phyloP scores from a whole-genome alignment of 2,888 invertebrate genomes.

The Acheta domesticus region DNA sequence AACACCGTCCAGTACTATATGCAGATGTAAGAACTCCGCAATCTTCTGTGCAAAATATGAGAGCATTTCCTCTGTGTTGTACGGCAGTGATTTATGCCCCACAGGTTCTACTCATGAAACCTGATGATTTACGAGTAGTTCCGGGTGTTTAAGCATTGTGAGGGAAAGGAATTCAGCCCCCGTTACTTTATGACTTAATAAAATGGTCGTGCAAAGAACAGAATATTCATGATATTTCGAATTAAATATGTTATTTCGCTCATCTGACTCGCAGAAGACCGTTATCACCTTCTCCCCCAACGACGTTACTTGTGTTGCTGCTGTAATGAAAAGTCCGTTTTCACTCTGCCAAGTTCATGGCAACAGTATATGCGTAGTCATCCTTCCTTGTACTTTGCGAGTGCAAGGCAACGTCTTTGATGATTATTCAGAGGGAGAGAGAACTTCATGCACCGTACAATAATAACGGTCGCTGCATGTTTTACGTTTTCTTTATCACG shows the following conservation, averaged over 20 bases:
- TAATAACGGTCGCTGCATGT: background rate
- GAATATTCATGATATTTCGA: background rate
- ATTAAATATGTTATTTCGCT: too few species aligned
- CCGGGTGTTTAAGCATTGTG: slow-evolving; percentile 4
- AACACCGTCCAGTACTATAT: too few species aligned
- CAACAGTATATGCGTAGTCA: background rate
- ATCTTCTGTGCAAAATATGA: background rate
- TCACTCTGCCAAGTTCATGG: background rate
- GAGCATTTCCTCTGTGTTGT: background rate
- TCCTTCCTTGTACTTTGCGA: background rate
- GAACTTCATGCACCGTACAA: background rate
- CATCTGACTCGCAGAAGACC: too few species aligned
- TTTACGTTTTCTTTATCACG: background rate
- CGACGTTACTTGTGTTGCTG: too few species aligned
- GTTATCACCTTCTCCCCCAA: too few species aligned
- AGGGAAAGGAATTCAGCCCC: background rate
- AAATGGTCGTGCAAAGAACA: background rate
- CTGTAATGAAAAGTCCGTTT: too few species aligned
- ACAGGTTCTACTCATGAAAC: background rate
- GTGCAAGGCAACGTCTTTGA: background rate
- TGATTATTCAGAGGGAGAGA: background rate
- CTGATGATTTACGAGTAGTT: background rate
- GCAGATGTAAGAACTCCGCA: background rate
- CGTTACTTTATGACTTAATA: background rate
- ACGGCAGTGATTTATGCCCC: background rate